These are phyloP conservation scores for Aelia acuminata DNA, from an alignment of 2,888 invertebrate species.

Conservation along the genomic window DNA sequence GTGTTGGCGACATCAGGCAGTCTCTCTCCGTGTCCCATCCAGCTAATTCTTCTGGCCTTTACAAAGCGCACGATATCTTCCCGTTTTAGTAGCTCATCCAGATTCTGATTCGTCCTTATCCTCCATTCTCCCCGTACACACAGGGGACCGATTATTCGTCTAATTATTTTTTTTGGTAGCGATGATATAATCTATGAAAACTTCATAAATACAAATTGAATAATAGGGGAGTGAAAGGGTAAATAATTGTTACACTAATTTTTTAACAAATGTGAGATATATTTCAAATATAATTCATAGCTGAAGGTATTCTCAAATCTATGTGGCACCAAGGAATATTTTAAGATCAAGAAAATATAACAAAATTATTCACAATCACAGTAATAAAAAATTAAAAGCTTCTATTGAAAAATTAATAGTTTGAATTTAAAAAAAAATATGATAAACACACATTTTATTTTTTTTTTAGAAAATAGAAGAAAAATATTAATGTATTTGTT, in stretches of 20 bases:
- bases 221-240: not conserved
- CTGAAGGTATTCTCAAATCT: slow-evolving; percentile 26
- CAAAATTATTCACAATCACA: slow-evolving; percentile 21
- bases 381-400: slow-evolving; percentile 27
- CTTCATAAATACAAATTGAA: not conserved
- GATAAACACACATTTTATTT: not conserved
- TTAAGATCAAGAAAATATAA: slow-evolving; percentile 24
- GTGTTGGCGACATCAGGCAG: too few relatives aligned
- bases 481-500: not conserved
- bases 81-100: too few relatives aligned
- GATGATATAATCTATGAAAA: not conserved
- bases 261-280: slow-evolving; percentile 41
- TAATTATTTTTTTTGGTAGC: too few relatives aligned
- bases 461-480: not conserved
- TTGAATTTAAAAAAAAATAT: not conserved
- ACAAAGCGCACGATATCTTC: too few relatives aligned
- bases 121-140: too few relatives aligned
- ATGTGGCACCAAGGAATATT: slow-evolving; percentile 33
- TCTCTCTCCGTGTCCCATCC: too few relatives aligned
- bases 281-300: slow-evolving; percentile 44
- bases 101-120: too few relatives aligned
- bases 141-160: too few relatives aligned
- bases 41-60: too few relatives aligned
- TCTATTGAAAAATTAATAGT: not conserved
- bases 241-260: not conserved